These are phyloP conservation scores for Pseudachorutes palmiensis DNA, from an alignment of 1,140 invertebrate species.

Conservation along the genomic window DNA sequence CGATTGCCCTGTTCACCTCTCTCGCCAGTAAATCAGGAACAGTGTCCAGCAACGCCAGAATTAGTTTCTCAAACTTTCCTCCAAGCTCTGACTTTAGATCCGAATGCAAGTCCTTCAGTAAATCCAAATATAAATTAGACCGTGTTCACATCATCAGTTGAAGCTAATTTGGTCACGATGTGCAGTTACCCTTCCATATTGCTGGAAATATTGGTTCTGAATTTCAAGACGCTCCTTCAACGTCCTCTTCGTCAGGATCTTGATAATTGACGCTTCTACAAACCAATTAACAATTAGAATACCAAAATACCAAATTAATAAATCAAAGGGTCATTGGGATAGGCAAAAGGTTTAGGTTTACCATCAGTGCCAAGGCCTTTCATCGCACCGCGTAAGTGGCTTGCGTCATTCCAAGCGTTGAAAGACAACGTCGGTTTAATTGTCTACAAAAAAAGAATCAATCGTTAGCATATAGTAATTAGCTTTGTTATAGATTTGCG, in stretches of 20 bases:
- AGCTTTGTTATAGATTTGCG: too few species aligned
- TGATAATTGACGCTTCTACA: not conserved
- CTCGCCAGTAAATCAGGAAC: constrained; percentile 61
- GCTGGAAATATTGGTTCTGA: not conserved
- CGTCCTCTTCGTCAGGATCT: not conserved
- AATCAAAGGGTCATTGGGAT: not conserved
- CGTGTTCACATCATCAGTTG: not conserved
- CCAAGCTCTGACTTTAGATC: constrained; percentile 66
- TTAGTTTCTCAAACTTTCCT: constrained; percentile 68
- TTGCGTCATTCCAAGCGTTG: constrained; percentile 57
- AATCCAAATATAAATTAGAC: not conserved
- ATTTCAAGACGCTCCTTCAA: not conserved
- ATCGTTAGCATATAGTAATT: too few species aligned
- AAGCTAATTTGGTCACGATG: not conserved
- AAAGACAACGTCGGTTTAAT: constrained; percentile 48
- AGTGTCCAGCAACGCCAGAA: constrained; percentile 61
- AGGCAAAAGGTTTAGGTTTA: not conserved
- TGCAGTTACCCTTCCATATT: not conserved
- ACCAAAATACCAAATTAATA: not conserved
- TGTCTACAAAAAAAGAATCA: not conserved
- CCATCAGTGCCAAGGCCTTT: constrained; percentile 65
- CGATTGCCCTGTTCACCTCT: constrained; percentile 60
- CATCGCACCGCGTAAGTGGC: constrained; percentile 61
- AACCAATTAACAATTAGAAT: not conserved
- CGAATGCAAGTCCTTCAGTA: constrained; percentile 55